Evolutionary conservation across 2,113 vertebrate species (phyloP).

Genomic region (Mohoua ochrocephala): DNA sequence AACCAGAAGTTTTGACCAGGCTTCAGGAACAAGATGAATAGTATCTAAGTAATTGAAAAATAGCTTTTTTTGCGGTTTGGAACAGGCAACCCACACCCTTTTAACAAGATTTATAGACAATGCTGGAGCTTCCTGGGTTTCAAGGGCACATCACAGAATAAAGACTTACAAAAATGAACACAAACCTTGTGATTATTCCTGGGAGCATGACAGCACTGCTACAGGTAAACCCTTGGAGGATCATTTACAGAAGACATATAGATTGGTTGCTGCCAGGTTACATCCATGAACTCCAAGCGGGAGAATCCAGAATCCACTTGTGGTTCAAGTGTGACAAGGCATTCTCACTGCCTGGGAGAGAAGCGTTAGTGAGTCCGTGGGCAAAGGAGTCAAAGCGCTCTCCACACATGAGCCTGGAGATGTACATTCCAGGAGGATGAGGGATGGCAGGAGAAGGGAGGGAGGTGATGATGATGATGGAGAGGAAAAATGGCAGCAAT

Average conservation of each 20-base stretch:
- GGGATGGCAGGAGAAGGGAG: neutral
- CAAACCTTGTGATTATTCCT: conserved; percentile 68
- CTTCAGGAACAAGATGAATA: neutral
- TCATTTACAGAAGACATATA: conserved; percentile 63
- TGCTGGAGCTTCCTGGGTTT: neutral
- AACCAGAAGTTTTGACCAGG: neutral
- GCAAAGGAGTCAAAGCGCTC: neutral
- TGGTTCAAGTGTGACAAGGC: conserved; percentile 52
- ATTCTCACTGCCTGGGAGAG: conserved; percentile 62
- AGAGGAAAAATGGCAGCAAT: neutral
- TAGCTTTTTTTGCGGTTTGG: neutral
- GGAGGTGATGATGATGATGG: neutral
- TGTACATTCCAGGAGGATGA: neutral
- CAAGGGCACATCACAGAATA: neutral
- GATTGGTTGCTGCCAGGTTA: conserved; percentile 47
- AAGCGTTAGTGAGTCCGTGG: neutral
- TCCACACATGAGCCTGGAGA: neutral
- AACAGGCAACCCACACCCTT: neutral
- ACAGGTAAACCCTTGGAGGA: conserved; percentile 62
- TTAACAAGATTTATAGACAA: neutral
- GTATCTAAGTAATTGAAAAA: neutral
- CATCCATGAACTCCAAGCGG: conserved; percentile 42
- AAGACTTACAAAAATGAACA: conserved; percentile 35
- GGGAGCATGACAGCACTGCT: conserved; percentile 66
- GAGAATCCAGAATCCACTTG: conserved; percentile 55